A percentile compares a stretch with the other conserved stretches of the same genome.
phyloP scores from a whole-genome alignment of 2,888 invertebrate species.

The Nomada lathburiana region DNA sequence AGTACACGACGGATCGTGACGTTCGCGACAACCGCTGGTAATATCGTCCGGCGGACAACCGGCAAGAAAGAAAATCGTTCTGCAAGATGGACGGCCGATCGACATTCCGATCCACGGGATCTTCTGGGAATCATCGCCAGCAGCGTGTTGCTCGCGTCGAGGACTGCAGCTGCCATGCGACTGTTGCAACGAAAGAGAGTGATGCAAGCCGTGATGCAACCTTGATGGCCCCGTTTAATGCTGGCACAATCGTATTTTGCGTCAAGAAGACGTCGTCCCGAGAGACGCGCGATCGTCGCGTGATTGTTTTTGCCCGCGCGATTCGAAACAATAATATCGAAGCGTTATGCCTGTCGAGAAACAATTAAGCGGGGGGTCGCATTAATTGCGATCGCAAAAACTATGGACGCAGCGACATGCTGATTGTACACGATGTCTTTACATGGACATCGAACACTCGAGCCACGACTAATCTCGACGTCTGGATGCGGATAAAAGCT shows the following conservation, averaged over 20 bases:
- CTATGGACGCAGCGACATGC: too few relatives aligned
- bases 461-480: slow-evolving; percentile 17
- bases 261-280: neutral
- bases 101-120: slow-evolving; percentile 60
- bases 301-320: neutral
- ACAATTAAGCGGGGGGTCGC: neutral
- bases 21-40: slow-evolving; percentile 55
- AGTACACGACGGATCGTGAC: slow-evolving; percentile 31
- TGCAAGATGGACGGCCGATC: slow-evolving; percentile 56
- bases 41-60: slow-evolving; percentile 24
- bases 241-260: neutral
- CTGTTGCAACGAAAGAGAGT: slow-evolving; percentile 1
- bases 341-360: neutral
- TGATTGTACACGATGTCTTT: neutral
- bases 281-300: neutral
- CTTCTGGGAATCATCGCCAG: slow-evolving; percentile 61
- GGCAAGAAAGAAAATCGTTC: slow-evolving; percentile 53
- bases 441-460: neutral
- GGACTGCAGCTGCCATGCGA: slow-evolving; percentile 33
- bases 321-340: neutral
- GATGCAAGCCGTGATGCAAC: slow-evolving; percentile 42
- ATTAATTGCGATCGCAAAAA: slow-evolving; percentile 19
- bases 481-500: slow-evolving; percentile 3
- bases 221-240: slow-evolving; percentile 17
- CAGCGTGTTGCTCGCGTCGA: neutral